A percentile compares a stretch with the other conserved stretches of the same genome.
phyloP scores from a whole-genome alignment of 2,797 vertebrate genomes.

The Gouania willdenowi region DNA sequence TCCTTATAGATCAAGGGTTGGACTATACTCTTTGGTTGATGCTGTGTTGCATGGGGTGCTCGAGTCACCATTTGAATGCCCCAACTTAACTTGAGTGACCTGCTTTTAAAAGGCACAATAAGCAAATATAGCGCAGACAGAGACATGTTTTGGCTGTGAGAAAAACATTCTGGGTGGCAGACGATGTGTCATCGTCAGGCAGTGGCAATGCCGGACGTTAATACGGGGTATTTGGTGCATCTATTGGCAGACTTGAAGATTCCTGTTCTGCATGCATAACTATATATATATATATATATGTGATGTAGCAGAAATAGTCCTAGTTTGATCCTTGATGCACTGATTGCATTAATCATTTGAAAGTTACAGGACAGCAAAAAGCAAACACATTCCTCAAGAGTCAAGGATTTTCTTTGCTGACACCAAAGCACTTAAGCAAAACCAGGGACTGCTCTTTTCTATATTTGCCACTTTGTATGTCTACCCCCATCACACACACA shows the following conservation, averaged over 20 bases:
- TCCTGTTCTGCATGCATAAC: conserved; percentile 15
- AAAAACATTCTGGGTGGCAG: conserved; percentile 46
- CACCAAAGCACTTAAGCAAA: conserved; percentile 26
- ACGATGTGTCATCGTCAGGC: conserved; percentile 60
- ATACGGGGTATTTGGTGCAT: conserved; percentile 35
- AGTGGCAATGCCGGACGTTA: conserved; percentile 30
- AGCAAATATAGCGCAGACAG: conserved; percentile 64
- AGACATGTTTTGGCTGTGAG: conserved; percentile 46
- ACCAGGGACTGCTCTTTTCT: conserved; percentile 18
- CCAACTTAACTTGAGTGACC: too few species aligned
- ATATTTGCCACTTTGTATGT: conserved; percentile 16
- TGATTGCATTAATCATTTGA: background rate
- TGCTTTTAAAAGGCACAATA: conserved; percentile 40
- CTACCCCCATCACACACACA: conserved; percentile 15
- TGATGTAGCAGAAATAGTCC: conserved; percentile 10
- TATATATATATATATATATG: conserved; percentile 34
- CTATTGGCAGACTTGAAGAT: conserved; percentile 14
- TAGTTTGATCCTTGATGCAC: background rate
- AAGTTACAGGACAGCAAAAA: conserved; percentile 15
- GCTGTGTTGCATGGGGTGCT: conserved; percentile 6
- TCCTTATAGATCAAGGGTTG: too few species aligned
- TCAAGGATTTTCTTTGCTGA: conserved; percentile 15
- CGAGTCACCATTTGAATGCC: background rate
- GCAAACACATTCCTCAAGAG: conserved; percentile 23
- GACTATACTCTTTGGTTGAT: background rate